Base-by-base conservation (phyloP, 2,888 invertebrate genomes). In the Drosophila putrida region DNA sequence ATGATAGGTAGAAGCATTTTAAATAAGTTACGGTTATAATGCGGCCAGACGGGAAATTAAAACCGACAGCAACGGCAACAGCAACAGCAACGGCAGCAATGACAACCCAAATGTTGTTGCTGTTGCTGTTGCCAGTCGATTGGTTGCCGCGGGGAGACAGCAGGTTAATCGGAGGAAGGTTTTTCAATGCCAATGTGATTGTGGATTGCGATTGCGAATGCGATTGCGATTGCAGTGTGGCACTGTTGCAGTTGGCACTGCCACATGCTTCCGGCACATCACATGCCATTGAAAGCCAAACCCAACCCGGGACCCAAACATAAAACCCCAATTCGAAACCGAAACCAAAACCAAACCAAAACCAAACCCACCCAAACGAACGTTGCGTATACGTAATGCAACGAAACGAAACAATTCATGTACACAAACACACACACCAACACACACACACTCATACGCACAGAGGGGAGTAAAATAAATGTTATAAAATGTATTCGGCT, bases 1-100 rank as follows among this genome's bases (percentile, higher is more conserved):
- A 35, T 51, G 64, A 70, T 73, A 81, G 74, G 81, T 58, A 66
- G 75, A 54, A 71, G 58, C 80, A 71, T 83, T 76, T 83, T 71
- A 76, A 80, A 80, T 75, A 78, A 72, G 76, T 74, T 80, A 66
- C 54, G 60, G 43, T 11, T 41, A 43, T 74, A 71, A 77, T 65
- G 66, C 55, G 31, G 47, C 59, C 80, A 80, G 82, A 87, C 90
- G 83, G 87, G 84, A 88, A 88, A 87, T 86, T 85, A 79, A 82
- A 82, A 78, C 69, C 70, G 86, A 78, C 80, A 67, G 57, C 71
- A 61, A 44, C 51, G 59, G 47, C 69, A 43, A 6, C 43, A 49
- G 11, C 41, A 47, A 8, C 28, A 46, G 31, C 27, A 25, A 71
- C 39, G 46, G 31, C 53, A 39, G 27, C 54, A 47, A 39, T 38